phyloP scores from a whole-genome alignment of 2,113 vertebrate species.

The Myotis brandtii region DNA sequence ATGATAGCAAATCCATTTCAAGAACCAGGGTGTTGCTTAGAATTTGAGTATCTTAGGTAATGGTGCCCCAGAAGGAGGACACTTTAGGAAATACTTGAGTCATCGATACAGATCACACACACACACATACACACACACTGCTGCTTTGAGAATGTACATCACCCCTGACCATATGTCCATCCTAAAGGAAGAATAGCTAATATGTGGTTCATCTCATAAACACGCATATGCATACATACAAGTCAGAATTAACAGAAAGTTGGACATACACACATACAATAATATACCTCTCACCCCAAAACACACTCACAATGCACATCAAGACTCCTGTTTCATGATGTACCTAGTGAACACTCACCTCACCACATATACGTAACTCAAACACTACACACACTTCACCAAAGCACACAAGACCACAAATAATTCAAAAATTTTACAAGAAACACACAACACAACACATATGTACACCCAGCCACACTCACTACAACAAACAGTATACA shows the following conservation, averaged over 20 bases:
- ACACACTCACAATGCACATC: not conserved
- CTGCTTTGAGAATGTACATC: not conserved
- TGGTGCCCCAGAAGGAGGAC: not conserved
- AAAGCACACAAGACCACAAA: not conserved
- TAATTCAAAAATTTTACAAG: not conserved
- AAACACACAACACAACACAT: not conserved
- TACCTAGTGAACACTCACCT: not conserved
- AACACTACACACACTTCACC: too few relatives aligned
- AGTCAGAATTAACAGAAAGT: not conserved
- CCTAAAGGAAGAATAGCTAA: not conserved
- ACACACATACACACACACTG: not conserved
- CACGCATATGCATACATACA: not conserved
- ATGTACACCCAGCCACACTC: not conserved
- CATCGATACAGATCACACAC: not conserved
- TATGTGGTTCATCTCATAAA: not conserved
- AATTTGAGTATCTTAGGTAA: not conserved
- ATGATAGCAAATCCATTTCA: not conserved
- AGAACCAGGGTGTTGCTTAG: not conserved
- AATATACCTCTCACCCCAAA: not conserved
- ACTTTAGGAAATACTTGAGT: not conserved
- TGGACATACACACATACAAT: not conserved
- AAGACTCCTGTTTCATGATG: too few relatives aligned
- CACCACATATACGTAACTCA: not conserved
- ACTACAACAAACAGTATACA: not conserved
- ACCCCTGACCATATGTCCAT: not conserved